Percentiles rank a stretch among this genome's conserved stretches.
Evolutionary conservation across 2,888 invertebrate genomes (phyloP).

Genomic region (Drosophila greeni): DNA sequence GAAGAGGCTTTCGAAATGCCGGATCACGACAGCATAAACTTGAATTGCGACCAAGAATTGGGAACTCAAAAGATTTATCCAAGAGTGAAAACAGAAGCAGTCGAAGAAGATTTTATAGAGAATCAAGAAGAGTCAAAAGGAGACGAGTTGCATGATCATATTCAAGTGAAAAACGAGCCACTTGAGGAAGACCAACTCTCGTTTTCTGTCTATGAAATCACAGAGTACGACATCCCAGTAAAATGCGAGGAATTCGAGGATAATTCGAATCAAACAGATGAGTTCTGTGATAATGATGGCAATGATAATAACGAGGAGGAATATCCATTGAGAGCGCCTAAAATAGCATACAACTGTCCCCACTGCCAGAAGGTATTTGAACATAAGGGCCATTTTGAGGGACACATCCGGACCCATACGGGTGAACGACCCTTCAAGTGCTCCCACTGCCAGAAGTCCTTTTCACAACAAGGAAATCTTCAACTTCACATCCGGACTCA

Average conservation of each 20-base stretch:
- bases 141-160: neutral
- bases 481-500: slow-evolving; percentile 4
- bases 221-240: neutral
- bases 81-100: neutral
- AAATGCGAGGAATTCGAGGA: neutral
- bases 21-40: too few relatives aligned
- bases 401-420: slow-evolving; percentile 1
- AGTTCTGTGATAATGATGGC: too few relatives aligned
- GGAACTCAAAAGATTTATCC: neutral
- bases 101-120: neutral
- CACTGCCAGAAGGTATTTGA: slow-evolving; percentile 4
- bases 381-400: slow-evolving; percentile 1
- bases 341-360: neutral
- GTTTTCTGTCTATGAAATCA: neutral
- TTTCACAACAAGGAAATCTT: slow-evolving; percentile 5
- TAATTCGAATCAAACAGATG: neutral
- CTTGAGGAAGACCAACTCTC: neutral
- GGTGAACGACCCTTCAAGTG: slow-evolving; percentile 5
- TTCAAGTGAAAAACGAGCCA: slow-evolving; percentile 6
- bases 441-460: neutral
- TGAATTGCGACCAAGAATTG: too few relatives aligned
- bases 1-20: neutral
- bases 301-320: neutral
- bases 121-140: neutral
- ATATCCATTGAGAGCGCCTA: neutral